Percentiles rank a stretch among this genome's conserved stretches.
These are phyloP conservation scores for Cyprinodon tularosa DNA, from an alignment of 2,113 vertebrate genomes.

Conservation along the genomic window DNA sequence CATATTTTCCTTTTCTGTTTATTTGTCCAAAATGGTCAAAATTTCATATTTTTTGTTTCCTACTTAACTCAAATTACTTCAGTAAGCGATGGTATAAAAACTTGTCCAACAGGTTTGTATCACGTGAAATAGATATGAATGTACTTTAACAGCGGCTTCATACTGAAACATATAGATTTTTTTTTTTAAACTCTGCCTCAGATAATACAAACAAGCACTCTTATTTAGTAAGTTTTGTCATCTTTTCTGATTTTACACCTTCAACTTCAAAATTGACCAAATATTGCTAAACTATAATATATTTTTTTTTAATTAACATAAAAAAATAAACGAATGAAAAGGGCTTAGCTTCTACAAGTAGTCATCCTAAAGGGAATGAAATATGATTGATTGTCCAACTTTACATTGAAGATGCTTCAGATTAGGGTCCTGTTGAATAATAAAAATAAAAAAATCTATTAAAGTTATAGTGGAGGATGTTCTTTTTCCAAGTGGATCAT, in stretches of 20 bases:
- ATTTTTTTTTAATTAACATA: not conserved
- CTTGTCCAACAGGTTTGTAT: not conserved
- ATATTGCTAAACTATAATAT: not conserved
- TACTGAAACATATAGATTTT: not conserved
- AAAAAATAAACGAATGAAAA: not conserved
- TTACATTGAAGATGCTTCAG: not conserved
- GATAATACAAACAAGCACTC: not conserved
- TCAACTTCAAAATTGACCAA: not conserved
- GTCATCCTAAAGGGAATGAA: not conserved
- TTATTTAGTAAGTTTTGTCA: not conserved
- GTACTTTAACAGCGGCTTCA: not conserved
- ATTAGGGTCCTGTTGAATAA: not conserved
- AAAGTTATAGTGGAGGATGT: too few relatives aligned
- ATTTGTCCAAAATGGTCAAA: constrained; percentile 11
- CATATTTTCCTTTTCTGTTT: not conserved
- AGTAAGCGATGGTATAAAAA: not conserved
- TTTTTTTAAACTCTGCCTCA: not conserved
- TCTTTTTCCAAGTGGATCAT: too few relatives aligned
- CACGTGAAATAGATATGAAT: not conserved
- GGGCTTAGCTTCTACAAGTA: not conserved
- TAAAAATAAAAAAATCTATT: too few relatives aligned
- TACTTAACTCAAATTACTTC: not conserved
- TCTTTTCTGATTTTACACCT: not conserved
- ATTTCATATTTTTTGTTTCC: not conserved
- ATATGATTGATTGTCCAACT: not conserved